Conservation (phyloP, 2,888 invertebrate genomes). For the Abrostola tripartita region DNA sequence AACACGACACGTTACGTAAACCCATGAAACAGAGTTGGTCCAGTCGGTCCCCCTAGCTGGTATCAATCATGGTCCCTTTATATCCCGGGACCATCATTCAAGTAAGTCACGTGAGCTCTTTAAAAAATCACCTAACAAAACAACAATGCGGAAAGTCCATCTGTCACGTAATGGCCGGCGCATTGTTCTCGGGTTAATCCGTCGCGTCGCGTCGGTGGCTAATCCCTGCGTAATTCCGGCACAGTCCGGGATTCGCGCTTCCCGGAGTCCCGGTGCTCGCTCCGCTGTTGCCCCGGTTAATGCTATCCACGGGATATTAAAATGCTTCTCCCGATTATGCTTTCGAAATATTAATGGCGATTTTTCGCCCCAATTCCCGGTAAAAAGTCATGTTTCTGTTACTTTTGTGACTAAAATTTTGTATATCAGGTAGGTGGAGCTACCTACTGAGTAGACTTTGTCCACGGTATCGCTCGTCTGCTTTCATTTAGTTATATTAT, state of each 20-base stretch:
- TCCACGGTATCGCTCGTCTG: neutral
- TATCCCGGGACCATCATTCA: constrained; percentile 50
- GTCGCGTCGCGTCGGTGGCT: constrained; percentile 61
- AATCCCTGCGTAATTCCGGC: constrained; percentile 70
- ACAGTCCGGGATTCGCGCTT: constrained; percentile 55
- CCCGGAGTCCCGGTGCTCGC: constrained; percentile 32
- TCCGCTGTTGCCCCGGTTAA: constrained; percentile 54
- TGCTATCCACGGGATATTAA: constrained; percentile 58
- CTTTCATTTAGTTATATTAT: no score
- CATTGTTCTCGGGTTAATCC: constrained; percentile 72
- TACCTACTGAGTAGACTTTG: constrained; percentile 13
- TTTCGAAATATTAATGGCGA: constrained; percentile 53
- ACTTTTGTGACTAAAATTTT: constrained; percentile 36
- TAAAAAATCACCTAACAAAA: constrained; percentile 47
- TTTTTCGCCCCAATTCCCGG: constrained; percentile 44
- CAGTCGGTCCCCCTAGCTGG: constrained; percentile 10
- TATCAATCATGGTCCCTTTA: constrained; percentile 42
- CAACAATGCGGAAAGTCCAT: constrained; percentile 58
- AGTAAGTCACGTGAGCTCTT: constrained; percentile 42
- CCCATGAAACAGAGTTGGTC: constrained; percentile 11
- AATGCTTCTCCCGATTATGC: constrained; percentile 57
- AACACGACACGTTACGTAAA: neutral
- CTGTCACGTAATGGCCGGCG: constrained; percentile 64
- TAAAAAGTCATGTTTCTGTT: constrained; percentile 48
- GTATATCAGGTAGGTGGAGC: constrained; percentile 19